Conservation (phyloP, 1,140 invertebrate genomes). For the Sycophila sp. region DNA sequence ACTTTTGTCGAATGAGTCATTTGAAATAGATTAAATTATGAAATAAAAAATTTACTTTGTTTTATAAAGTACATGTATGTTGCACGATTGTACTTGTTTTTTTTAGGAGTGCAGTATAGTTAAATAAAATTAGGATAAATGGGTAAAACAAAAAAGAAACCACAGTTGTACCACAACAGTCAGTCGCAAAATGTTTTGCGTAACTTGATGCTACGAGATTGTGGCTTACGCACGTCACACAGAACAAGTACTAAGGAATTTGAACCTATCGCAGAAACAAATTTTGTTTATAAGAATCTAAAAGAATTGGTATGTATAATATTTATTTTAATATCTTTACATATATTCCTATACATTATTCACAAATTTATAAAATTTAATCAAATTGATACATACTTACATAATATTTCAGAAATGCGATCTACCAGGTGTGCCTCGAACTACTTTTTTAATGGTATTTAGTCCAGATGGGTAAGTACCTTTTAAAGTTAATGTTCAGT, state of each 20-base stretch:
- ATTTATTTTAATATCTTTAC: not conserved
- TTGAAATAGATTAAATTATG: not conserved
- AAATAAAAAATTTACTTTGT: not conserved
- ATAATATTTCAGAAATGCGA: slow-evolving; percentile 73
- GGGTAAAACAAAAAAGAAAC: slow-evolving; percentile 53
- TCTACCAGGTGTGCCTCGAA: slow-evolving; percentile 77
- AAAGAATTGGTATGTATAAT: slow-evolving; percentile 64
- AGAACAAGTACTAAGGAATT: slow-evolving; percentile 58
- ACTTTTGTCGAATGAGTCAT: not conserved
- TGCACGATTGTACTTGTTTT: not conserved
- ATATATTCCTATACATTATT: not conserved
- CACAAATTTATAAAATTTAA: no score
- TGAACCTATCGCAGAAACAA: slow-evolving; percentile 66
- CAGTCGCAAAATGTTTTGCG: slow-evolving; percentile 54
- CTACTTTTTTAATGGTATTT: slow-evolving; percentile 87
- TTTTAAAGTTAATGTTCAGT: slow-evolving; percentile 17
- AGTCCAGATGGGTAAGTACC: slow-evolving; percentile 84
- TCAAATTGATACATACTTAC: slow-evolving; percentile 17
- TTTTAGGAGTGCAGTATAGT: not conserved
- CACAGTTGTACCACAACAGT: slow-evolving; percentile 42
- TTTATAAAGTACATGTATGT: no score
- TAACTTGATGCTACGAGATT: slow-evolving; percentile 58
- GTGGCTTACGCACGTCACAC: slow-evolving; percentile 50
- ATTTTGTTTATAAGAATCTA: slow-evolving; percentile 65
- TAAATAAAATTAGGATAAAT: slow-evolving; percentile 43